phyloP scores from a whole-genome alignment of 2,888 invertebrate species.

The Elmis aenea region DNA sequence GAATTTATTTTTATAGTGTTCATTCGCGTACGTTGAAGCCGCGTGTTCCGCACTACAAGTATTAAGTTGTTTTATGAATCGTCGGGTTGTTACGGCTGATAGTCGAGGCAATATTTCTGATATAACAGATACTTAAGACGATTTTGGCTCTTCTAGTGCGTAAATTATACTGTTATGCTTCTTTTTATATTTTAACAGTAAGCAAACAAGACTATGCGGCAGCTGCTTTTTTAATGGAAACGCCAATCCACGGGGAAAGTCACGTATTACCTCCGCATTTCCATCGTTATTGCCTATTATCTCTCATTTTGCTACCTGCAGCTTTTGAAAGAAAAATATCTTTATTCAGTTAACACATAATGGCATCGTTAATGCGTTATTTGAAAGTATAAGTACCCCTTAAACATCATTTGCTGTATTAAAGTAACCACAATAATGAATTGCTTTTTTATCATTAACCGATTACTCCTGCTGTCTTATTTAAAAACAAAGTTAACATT shows the following conservation, averaged over 20 bases:
- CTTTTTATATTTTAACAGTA: slow-evolving; percentile 3
- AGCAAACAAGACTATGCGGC: slow-evolving; percentile 14
- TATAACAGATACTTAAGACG: too few species aligned
- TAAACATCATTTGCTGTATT: too few species aligned
- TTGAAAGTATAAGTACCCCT: too few species aligned
- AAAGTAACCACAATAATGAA: too few species aligned
- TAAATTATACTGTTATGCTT: too few species aligned
- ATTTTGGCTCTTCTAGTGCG: too few species aligned
- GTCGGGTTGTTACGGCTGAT: too few species aligned
- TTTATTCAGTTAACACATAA: slow-evolving; percentile 30
- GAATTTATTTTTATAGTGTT: slow-evolving; percentile 13
- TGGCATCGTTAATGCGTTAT: too few species aligned
- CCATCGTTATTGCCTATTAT: slow-evolving; percentile 38
- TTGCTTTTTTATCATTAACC: too few species aligned
- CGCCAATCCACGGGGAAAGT: slow-evolving; percentile 22
- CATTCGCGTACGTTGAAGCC: slow-evolving; percentile 6
- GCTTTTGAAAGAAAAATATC: slow-evolving; percentile 29
- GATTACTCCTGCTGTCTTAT: too few species aligned
- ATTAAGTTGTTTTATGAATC: slow-evolving; percentile 4
- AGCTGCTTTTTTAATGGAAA: slow-evolving; percentile 19
- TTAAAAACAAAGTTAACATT: too few species aligned
- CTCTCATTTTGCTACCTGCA: slow-evolving; percentile 34
- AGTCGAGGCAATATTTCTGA: too few species aligned
- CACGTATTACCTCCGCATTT: slow-evolving; percentile 34
- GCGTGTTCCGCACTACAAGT: slow-evolving; percentile 9